Evolutionary conservation across 2,888 invertebrate genomes (phyloP).

Genomic region (Vesta saturnalis): DNA sequence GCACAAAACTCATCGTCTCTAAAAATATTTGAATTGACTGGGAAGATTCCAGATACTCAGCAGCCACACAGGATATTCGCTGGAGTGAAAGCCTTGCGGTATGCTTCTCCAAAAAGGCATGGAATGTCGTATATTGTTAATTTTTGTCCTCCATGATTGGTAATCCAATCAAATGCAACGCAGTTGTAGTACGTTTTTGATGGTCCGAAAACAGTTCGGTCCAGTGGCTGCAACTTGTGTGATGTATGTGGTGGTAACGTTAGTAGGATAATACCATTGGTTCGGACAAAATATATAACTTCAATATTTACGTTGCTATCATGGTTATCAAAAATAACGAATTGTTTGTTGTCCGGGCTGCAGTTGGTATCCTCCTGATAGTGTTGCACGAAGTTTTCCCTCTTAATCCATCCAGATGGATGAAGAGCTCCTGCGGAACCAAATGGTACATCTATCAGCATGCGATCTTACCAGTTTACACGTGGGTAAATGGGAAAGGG

Average conservation of each 20-base stretch:
- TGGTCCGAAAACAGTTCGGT: neutral
- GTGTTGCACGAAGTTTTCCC: neutral
- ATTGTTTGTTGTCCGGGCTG: neutral
- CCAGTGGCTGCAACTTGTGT: too few relatives aligned
- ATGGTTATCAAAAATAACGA: neutral
- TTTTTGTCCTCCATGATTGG: neutral
- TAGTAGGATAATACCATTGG: neutral
- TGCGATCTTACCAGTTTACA: too few relatives aligned
- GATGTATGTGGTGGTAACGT: too few relatives aligned
- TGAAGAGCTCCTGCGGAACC: neutral
- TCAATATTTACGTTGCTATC: neutral
- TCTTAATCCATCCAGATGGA: neutral
- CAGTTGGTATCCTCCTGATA: neutral
- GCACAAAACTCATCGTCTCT: too few relatives aligned
- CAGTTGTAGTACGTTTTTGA: neutral
- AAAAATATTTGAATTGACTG: neutral
- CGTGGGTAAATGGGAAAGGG: too few relatives aligned
- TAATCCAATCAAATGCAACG: neutral
- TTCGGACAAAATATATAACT: neutral
- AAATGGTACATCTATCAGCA: too few relatives aligned
- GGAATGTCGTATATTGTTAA: neutral
- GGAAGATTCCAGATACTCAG: neutral
- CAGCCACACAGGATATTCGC: neutral
- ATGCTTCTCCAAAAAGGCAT: neutral
- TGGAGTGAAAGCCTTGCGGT: neutral